A percentile compares a stretch with the other conserved stretches of the same genome.
Conservation (phyloP, 2,113 vertebrate genomes). For the Pterophyllum scalare region DNA sequence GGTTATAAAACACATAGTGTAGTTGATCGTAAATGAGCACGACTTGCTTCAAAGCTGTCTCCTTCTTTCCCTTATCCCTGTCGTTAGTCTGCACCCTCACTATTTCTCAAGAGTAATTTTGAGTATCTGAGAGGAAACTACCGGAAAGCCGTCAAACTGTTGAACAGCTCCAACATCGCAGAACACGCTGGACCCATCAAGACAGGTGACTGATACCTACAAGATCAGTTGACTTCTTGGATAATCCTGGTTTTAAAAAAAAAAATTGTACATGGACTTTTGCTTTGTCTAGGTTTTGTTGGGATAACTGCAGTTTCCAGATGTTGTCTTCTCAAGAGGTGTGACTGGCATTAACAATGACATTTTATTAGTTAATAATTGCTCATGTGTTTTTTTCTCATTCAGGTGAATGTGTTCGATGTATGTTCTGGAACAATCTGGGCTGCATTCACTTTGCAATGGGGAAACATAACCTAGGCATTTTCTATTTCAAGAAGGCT, state of each 20-base stretch:
- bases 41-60: not conserved
- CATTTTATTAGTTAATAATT: not conserved
- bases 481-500: slow-evolving; percentile 99
- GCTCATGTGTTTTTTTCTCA: not conserved
- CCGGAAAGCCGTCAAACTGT: slow-evolving; percentile 95
- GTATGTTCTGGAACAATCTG: slow-evolving; percentile 99
- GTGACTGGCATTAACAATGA: not conserved
- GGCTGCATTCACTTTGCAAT: slow-evolving; percentile 99
- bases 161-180: slow-evolving; percentile 97
- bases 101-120: slow-evolving; percentile 99
- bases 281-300: rapidly evolving
- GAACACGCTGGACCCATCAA: slow-evolving; percentile 97
- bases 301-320: not conserved
- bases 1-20: rapidly evolving
- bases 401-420: slow-evolving; percentile 94
- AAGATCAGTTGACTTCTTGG: not conserved
- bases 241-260: not conserved
- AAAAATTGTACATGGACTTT: not conserved
- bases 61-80: slow-evolving; percentile 31
- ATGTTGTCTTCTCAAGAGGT: not conserved
- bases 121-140: slow-evolving; percentile 99
- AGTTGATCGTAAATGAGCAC: not conserved
- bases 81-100: slow-evolving; percentile 92
- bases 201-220: slow-evolving; percentile 84
- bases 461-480: slow-evolving; percentile 97